A percentile compares a stretch with the other conserved stretches of the same genome.
These are phyloP conservation scores for Anas platyrhynchos DNA, from an alignment of 2,113 vertebrate genomes.

Conservation along the genomic window DNA sequence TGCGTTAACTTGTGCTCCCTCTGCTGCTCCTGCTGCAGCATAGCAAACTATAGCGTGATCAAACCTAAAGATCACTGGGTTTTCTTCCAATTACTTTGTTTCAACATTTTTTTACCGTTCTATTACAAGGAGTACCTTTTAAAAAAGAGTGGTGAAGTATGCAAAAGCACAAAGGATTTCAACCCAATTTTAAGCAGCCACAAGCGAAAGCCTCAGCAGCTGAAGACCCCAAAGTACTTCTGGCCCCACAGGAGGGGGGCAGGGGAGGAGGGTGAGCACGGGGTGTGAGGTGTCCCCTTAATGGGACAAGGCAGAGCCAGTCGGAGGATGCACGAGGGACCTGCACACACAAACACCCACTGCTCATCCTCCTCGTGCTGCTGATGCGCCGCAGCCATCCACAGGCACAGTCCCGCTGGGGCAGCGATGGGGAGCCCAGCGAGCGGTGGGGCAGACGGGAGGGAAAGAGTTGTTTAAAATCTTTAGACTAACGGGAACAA, in stretches of 20 bases:
- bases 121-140: neutral
- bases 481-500: neutral
- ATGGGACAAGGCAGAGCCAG: neutral
- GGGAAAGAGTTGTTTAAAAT: neutral
- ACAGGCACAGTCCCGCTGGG: rapidly evolving
- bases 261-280: rapidly evolving
- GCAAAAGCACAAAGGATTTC: rapidly evolving
- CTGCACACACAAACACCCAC: neutral
- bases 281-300: neutral
- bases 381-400: neutral
- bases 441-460: too few species aligned
- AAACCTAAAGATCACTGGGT: neutral
- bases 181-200: neutral
- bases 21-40: slow-evolving; percentile 61
- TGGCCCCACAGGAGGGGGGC: too few species aligned
- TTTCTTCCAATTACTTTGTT: neutral
- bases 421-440: rapidly evolving
- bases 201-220: rapidly evolving
- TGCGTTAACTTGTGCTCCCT: slow-evolving; percentile 70
- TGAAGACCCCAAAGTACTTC: rapidly evolving
- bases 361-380: rapidly evolving
- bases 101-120: rapidly evolving
- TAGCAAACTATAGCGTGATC: slow-evolving; percentile 28
- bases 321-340: rapidly evolving
- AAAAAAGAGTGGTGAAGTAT: neutral